These are phyloP conservation scores for Drosophila quadrilineata DNA, from an alignment of 1,140 invertebrate genomes.

Conservation along the genomic window DNA sequence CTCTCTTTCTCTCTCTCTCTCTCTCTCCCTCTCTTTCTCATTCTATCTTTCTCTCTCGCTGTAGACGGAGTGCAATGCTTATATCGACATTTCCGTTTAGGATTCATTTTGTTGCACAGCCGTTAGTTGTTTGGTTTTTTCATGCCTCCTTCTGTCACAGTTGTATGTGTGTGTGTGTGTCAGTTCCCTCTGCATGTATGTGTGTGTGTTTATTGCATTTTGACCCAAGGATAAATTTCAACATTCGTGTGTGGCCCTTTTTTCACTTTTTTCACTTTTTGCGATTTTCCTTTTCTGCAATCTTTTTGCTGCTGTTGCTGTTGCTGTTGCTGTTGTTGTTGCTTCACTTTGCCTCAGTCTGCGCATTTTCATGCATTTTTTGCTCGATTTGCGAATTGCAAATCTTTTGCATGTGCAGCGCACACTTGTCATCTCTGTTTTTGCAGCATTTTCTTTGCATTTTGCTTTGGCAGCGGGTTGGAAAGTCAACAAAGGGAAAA, in stretches of 20 bases:
- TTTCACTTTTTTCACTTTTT: slow-evolving; percentile 73
- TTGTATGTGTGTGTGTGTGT: slow-evolving; percentile 33
- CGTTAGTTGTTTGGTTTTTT: slow-evolving; percentile 60
- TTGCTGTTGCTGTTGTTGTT: too few species aligned
- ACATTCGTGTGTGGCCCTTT: slow-evolving; percentile 63
- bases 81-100: slow-evolving; percentile 79
- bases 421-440: too few species aligned
- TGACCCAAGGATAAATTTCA: slow-evolving; percentile 62
- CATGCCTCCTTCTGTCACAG: background rate
- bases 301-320: too few species aligned
- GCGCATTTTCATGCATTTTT: slow-evolving; percentile 3
- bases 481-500: too few species aligned
- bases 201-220: slow-evolving; percentile 49
- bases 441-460: background rate
- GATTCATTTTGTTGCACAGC: slow-evolving; percentile 67
- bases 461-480: too few species aligned
- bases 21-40: slow-evolving; percentile 15
- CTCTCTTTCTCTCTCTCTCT: slow-evolving; percentile 35
- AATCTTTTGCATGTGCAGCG: slow-evolving; percentile 14
- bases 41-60: slow-evolving; percentile 17
- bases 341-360: background rate
- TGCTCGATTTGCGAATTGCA: slow-evolving; percentile 8
- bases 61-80: slow-evolving; percentile 64
- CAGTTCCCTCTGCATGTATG: too few species aligned
- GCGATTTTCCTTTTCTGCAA: slow-evolving; percentile 32